These are phyloP conservation scores for Zygogramma bicolorata DNA, from an alignment of 2,888 invertebrate genomes.

Conservation along the genomic window DNA sequence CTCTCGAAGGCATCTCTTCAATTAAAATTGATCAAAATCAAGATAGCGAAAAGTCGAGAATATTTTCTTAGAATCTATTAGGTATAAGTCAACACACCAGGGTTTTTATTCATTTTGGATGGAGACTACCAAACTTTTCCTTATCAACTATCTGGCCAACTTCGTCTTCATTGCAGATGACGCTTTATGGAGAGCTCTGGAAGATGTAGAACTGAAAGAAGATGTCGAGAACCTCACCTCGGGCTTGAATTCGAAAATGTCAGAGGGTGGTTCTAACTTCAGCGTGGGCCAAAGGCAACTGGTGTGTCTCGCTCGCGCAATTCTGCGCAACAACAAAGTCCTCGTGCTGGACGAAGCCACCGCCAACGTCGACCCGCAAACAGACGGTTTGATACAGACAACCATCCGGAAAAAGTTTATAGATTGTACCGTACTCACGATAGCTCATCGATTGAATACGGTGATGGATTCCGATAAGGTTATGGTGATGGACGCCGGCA, in stretches of 20 bases:
- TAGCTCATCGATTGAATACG: slow-evolving; percentile 86
- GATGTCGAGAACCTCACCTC: slow-evolving; percentile 66
- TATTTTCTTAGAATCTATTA: too few species aligned
- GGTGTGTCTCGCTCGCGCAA: slow-evolving; percentile 77
- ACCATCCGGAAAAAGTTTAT: slow-evolving; percentile 82
- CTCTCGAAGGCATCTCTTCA: too few species aligned
- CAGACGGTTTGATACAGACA: slow-evolving; percentile 81
- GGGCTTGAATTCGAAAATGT: slow-evolving; percentile 66
- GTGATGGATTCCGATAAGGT: slow-evolving; percentile 89
- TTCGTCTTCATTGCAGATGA: too few species aligned
- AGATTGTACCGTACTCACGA: slow-evolving; percentile 84
- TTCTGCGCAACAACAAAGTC: slow-evolving; percentile 66
- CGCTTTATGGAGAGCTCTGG: slow-evolving; percentile 82
- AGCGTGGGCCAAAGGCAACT: slow-evolving; percentile 74
- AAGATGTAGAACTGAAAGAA: slow-evolving; percentile 84
- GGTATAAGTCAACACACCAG: too few species aligned
- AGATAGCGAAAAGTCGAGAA: too few species aligned
- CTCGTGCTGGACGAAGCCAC: slow-evolving; percentile 77
- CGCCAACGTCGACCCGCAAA: slow-evolving; percentile 84
- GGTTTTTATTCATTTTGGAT: too few species aligned
- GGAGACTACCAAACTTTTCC: too few species aligned
- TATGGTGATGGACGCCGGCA: slow-evolving; percentile 84
- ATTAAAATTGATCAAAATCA: too few species aligned
- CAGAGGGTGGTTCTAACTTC: slow-evolving; percentile 72
- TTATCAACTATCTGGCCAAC: too few species aligned